phyloP scores from a whole-genome alignment of 1,140 invertebrate genomes.

The Megathymus violae region DNA sequence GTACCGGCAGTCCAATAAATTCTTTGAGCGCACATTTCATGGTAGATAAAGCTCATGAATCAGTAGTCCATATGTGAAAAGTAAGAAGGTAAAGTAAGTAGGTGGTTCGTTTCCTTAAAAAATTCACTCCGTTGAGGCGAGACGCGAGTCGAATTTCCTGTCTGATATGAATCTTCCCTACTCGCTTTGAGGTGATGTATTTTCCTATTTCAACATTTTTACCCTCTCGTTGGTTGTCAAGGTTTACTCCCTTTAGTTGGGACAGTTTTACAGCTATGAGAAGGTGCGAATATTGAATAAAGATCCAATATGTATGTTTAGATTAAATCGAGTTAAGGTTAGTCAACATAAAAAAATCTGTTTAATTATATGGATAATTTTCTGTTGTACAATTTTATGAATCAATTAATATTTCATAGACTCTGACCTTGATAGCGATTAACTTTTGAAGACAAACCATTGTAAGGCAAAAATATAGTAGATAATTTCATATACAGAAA shows the following conservation, averaged over 20 bases:
- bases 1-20: slow-evolving; percentile 74
- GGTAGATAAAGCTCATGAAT: slow-evolving; percentile 82
- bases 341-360: too few species aligned
- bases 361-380: too few species aligned
- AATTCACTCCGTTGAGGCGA: slow-evolving; percentile 65
- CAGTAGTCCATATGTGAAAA: slow-evolving; percentile 76
- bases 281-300: slow-evolving; percentile 1
- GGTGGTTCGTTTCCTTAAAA: slow-evolving; percentile 75
- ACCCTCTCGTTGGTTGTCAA: slow-evolving; percentile 35
- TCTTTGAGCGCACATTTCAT: slow-evolving; percentile 73
- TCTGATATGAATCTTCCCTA: slow-evolving; percentile 81
- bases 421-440: too few species aligned
- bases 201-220: slow-evolving; percentile 69
- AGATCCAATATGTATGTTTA: neutral
- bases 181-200: slow-evolving; percentile 83
- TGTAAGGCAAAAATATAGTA: too few species aligned
- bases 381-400: too few species aligned
- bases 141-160: slow-evolving; percentile 80
- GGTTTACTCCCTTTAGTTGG: slow-evolving; percentile 17
- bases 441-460: too few species aligned
- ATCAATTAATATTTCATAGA: too few species aligned
- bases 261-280: slow-evolving; percentile 1
- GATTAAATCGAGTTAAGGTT: neutral
- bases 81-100: slow-evolving; percentile 67
- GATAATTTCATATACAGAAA: too few species aligned